Evolutionary conservation across 2,888 invertebrate genomes (phyloP), one percentile per base, ranked within the genome.

Genomic region (Drosophila mercatorum): DNA sequence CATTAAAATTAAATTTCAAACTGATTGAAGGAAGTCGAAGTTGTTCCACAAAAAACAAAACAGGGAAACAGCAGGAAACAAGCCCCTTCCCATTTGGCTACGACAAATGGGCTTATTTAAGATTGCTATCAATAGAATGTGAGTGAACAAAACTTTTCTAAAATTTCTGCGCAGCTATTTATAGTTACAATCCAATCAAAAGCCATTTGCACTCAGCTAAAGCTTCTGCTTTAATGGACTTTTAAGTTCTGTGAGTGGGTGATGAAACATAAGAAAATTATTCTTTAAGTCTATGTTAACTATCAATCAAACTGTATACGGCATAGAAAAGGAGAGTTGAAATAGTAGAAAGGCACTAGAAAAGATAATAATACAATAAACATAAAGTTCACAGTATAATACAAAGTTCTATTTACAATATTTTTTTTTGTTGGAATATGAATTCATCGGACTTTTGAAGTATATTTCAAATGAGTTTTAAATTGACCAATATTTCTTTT

Each of bases 1-100:
- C 52, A 72, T 65, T 61, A 43, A 70, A 80, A 68, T 75, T 41
- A 62, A 77, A 77, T 72, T 63, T 65, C 26, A 53, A 75, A 65
- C 65, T 68, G 74, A 70, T 73, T 74, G 62, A 40, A 17, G 59
- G n/a, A 62, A 49, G 28, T 14, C 41, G 55, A 38, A 12, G 3
- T n/a, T 68, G 68, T 68, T 60, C 41, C 28, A 22, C n/a, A 34
- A 12, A 34, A 51, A n/a, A 17, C 17, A 41, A 40, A 14, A 34
- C 31, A 7, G 11, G 5, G 53, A 34, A 51, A 5, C 12, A 60
- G 41, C 64, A 61, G 61, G 40, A 60, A 55, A 46, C n/a, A 52
- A 49, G 28, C 34, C 5, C 26, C 3, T 22, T 31, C 31, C 12
- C 41, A 65, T 38, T 36, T 34, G 26, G n/a, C 12, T 14, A 43